Percentiles rank a stretch among this genome's conserved stretches.
Evolutionary conservation across 2,113 vertebrate species (phyloP).

Genomic region (Hippolais icterina): DNA sequence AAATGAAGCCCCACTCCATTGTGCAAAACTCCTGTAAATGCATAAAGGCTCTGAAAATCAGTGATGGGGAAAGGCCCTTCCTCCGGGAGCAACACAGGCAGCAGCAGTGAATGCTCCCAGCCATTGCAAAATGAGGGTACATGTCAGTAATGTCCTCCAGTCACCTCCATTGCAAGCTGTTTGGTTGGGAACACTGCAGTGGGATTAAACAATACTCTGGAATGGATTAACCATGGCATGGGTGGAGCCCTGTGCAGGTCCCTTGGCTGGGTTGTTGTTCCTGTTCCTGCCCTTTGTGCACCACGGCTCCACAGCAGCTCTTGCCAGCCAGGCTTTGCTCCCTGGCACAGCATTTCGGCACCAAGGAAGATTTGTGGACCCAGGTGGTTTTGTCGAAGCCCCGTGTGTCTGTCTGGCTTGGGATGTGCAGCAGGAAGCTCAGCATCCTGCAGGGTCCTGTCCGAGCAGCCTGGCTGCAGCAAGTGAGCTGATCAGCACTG

Average conservation of each 20-base stretch:
- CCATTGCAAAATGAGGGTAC: background rate
- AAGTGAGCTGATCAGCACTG: background rate
- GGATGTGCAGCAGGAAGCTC: background rate
- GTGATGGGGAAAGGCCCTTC: background rate
- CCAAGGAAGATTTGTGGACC: too few species aligned
- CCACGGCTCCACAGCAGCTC: fast-evolving
- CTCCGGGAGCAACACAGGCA: background rate
- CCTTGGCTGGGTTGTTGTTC: background rate
- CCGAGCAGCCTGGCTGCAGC: background rate
- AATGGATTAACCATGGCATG: background rate
- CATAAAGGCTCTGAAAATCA: background rate
- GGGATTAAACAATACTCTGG: background rate
- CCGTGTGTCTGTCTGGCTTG: background rate
- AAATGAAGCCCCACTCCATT: background rate
- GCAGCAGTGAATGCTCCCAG: background rate
- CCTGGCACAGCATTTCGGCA: fast-evolving
- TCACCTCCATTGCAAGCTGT: background rate
- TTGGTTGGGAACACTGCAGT: background rate
- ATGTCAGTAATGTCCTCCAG: background rate
- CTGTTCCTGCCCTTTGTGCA: background rate
- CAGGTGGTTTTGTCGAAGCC: fast-evolving
- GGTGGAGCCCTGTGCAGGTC: background rate
- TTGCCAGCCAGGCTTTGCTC: background rate
- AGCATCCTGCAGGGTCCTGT: background rate
- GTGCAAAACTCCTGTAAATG: background rate